These are phyloP conservation scores for Haplochromis vanheusdeni DNA, from an alignment of 2,113 vertebrate species.

Conservation along the genomic window DNA sequence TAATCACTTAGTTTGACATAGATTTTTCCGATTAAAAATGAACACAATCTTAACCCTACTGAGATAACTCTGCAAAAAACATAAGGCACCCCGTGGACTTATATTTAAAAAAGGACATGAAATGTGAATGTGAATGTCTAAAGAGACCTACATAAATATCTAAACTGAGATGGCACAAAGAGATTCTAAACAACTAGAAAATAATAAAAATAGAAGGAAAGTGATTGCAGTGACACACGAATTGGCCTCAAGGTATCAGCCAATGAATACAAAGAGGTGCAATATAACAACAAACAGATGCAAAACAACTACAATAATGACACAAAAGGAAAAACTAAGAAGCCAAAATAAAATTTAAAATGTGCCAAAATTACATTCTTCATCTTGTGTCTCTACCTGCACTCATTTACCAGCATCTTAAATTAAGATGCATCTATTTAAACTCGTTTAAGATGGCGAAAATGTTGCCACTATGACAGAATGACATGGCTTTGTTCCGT, in stretches of 20 bases:
- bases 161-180: neutral
- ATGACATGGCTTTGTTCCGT: fast-evolving
- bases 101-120: neutral
- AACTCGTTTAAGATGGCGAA: fast-evolving
- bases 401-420: neutral
- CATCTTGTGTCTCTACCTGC: neutral
- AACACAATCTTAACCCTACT: neutral
- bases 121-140: neutral
- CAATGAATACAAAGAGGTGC: neutral
- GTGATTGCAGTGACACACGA: neutral
- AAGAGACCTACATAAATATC: neutral
- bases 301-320: neutral
- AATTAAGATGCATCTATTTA: neutral
- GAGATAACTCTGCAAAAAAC: neutral
- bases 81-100: neutral
- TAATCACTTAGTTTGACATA: neutral
- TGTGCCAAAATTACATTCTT: neutral
- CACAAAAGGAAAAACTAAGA: neutral
- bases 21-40: neutral
- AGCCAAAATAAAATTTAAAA: neutral
- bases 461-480: neutral
- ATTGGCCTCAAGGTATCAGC: neutral
- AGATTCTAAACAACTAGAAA: neutral
- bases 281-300: neutral
- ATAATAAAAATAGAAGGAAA: neutral